Evolutionary conservation across 2,113 vertebrate species (phyloP), one percentile per base, ranked within the genome.

Genomic region (Nettapus auritus): DNA sequence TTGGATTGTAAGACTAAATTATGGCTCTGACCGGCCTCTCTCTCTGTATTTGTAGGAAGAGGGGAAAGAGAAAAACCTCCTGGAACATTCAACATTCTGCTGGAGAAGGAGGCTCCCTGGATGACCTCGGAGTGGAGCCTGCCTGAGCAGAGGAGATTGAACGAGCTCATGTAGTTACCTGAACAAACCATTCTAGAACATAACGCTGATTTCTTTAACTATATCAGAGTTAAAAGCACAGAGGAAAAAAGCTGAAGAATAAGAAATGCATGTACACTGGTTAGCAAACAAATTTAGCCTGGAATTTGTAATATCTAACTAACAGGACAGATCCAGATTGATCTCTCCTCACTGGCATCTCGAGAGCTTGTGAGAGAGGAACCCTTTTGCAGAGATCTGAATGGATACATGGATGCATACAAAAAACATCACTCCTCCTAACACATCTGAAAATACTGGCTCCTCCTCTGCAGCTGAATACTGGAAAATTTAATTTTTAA

Each of bases 391-490:
- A 88, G 38, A 86, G 42, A 79, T 59, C 10, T 67, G 48, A 92
- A 75, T 44, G 76, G 50, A 73, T 60, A 59, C 19, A 48, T 63
- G 31, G 19, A 62, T 11, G n/a, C 4, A 0, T 60, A 71, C 7
- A 46, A 69, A 94, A 89, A 92, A 13, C 60, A 60, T 57, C 86
- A 55, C 60, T 86, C 42, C 53, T 83, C 67, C 84, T 82, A 91
- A 93, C 75, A 89, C 36, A 57, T 83, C 68, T 89, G 50, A 91
- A 97, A 93, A 87, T 83, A 93, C 16, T 1, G 1, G 88, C 62
- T 69, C 77, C 71, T 86, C 92, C 90, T 95, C 85, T 96, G 77
- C 48, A 70, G 84, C 63, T 82, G 68, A 96, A 86, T 40, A 69
- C 36, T 80, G 85, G n/a, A 73, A 95, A 91, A 71, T 44, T 21